Evolutionary conservation across 2,888 invertebrate species (phyloP).

Genomic region (Pilophorus perplexus): DNA sequence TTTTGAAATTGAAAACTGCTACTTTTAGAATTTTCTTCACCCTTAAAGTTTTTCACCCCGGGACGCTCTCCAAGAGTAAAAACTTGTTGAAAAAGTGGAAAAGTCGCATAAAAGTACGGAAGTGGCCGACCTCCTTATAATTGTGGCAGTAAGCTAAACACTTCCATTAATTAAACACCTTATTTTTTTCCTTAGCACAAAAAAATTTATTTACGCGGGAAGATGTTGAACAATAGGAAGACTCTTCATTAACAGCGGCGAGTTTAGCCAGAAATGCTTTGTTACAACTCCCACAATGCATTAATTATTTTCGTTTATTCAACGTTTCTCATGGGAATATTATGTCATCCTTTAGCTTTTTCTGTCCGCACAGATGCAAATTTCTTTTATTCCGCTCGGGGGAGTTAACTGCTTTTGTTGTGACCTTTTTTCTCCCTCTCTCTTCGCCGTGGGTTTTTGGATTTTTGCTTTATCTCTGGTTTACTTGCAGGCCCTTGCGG

Average conservation of each 20-base stretch:
- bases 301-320: conserved; percentile 27
- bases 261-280: conserved; percentile 8
- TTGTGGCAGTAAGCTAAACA: too few relatives aligned
- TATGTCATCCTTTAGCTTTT: conserved; percentile 13
- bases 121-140: too few relatives aligned
- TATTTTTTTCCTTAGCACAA: conserved; percentile 16
- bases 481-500: neutral
- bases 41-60: too few relatives aligned
- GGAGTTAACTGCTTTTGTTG: conserved; percentile 32
- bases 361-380: conserved; percentile 15
- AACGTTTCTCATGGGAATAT: conserved; percentile 17
- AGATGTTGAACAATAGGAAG: conserved; percentile 22
- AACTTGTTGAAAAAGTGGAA: too few relatives aligned
- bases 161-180: conserved; percentile 29
- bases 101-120: too few relatives aligned
- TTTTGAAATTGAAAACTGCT: too few relatives aligned
- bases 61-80: too few relatives aligned
- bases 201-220: conserved; percentile 5
- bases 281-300: conserved; percentile 20
- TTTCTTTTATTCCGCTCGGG: conserved; percentile 25
- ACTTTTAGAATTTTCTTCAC: too few relatives aligned
- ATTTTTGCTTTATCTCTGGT: conserved; percentile 4
- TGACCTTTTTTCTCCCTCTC: neutral
- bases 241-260: conserved; percentile 25
- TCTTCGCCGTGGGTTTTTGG: too few relatives aligned